Percentiles rank a stretch among this genome's conserved stretches.
phyloP scores from a whole-genome alignment of 2,888 invertebrate species.

The Trichacis sp. region DNA sequence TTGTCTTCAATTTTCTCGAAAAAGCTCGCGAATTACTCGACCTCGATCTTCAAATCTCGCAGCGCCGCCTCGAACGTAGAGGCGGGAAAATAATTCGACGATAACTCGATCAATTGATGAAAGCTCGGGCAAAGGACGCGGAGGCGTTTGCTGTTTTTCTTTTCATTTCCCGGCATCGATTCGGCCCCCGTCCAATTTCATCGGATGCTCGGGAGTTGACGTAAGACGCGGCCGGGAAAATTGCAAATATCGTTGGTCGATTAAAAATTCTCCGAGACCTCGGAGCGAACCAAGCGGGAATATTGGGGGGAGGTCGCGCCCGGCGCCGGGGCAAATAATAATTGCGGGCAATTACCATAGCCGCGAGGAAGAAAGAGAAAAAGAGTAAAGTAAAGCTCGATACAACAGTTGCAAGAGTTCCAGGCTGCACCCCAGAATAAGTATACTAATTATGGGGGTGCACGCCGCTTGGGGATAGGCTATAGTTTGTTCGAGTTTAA shows the following conservation, averaged over 20 bases:
- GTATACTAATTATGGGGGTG: conserved; percentile 46
- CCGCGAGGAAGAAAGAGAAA: conserved; percentile 50
- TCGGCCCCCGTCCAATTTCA: conserved; percentile 43
- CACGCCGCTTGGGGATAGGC: conserved; percentile 41
- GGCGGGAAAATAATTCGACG: neutral
- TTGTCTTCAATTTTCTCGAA: no score
- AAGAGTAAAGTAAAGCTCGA: conserved; percentile 41
- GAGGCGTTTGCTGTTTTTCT: conserved; percentile 36
- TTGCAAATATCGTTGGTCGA: conserved; percentile 53
- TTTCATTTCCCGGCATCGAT: conserved; percentile 37
- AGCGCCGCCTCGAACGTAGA: no score
- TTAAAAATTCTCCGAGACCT: conserved; percentile 50
- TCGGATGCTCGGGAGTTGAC: conserved; percentile 40
- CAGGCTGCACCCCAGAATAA: conserved; percentile 42
- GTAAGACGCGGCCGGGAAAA: conserved; percentile 46
- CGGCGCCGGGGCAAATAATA: conserved; percentile 53
- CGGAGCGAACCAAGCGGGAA: conserved; percentile 17
- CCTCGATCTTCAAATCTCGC: no score
- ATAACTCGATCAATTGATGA: conserved; percentile 1
- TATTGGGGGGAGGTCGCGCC: conserved; percentile 1
- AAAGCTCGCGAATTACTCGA: no score
- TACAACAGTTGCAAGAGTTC: conserved; percentile 47
- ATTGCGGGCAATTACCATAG: conserved; percentile 61
- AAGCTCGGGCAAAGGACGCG: conserved; percentile 10
- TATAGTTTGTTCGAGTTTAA: conserved; percentile 36